These are phyloP conservation scores for Ecdyonurus torrentis DNA, from an alignment of 2,888 invertebrate genomes.

Conservation along the genomic window DNA sequence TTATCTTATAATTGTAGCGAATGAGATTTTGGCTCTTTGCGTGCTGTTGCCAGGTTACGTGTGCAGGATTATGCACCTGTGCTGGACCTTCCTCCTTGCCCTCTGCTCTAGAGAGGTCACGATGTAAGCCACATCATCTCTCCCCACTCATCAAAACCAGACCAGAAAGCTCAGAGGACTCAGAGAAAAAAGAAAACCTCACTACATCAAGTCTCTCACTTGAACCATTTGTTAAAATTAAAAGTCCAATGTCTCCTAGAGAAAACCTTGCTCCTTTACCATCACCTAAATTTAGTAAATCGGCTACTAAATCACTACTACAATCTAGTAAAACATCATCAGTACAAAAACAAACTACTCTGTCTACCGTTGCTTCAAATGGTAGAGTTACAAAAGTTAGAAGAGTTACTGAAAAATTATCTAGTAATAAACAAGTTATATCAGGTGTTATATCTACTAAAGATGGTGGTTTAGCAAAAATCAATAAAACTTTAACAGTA, in stretches of 20 bases:
- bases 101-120: background rate
- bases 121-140: background rate
- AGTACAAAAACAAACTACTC: background rate
- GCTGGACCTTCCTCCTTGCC: background rate
- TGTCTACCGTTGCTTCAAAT: background rate
- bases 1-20: background rate
- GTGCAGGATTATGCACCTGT: background rate
- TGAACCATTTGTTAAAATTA: background rate
- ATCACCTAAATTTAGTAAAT: background rate
- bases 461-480: background rate
- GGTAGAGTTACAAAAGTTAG: background rate
- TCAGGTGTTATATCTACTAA: background rate
- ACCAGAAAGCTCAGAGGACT: background rate
- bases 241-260: background rate
- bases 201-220: background rate
- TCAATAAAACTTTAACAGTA: background rate
- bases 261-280: background rate
- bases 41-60: background rate
- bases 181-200: background rate
- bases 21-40: background rate
- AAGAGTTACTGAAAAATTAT: background rate
- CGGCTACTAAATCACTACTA: background rate
- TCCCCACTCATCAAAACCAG: background rate
- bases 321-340: background rate
- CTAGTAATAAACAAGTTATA: background rate